phyloP scores from a whole-genome alignment of 2,113 vertebrate genomes.

The Barbus barbus region DNA sequence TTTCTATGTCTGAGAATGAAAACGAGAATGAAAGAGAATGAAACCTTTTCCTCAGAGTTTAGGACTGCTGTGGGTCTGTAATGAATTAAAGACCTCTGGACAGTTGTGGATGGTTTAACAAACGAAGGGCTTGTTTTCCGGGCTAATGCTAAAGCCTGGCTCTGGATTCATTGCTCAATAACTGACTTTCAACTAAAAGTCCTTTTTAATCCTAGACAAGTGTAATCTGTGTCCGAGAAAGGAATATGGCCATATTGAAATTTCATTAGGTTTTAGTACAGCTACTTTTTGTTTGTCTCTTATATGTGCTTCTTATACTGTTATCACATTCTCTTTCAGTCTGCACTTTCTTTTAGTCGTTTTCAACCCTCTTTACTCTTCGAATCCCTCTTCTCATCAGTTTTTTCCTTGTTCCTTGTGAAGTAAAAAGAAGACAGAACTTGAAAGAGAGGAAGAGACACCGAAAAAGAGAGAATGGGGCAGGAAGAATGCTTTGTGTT shows the following conservation, averaged over 20 bases:
- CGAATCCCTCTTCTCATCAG: neutral
- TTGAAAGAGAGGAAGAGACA: conserved; percentile 17
- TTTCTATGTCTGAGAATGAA: neutral
- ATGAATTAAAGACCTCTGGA: neutral
- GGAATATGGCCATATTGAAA: neutral
- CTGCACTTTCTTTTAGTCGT: neutral
- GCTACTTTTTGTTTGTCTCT: neutral
- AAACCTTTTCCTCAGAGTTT: neutral
- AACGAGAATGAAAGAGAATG: too few species aligned
- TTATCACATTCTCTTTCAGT: conserved; percentile 12
- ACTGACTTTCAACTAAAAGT: neutral
- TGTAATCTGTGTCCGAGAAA: neutral
- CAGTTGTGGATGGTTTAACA: neutral
- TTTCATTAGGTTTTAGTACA: neutral
- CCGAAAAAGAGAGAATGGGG: conserved; percentile 6
- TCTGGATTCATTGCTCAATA: conserved; percentile 10
- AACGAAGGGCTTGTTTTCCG: neutral
- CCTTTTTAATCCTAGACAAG: neutral
- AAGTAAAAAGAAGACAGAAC: conserved; percentile 23
- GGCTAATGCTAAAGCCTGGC: neutral
- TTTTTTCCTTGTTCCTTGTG: conserved; percentile 15
- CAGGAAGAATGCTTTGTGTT: neutral
- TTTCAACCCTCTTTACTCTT: conserved; percentile 3
- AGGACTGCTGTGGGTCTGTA: neutral
- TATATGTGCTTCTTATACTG: neutral